Percentiles rank a stretch among this genome's conserved stretches.
These are phyloP conservation scores for Momotus momota DNA, from an alignment of 2,797 vertebrate species.

Conservation along the genomic window DNA sequence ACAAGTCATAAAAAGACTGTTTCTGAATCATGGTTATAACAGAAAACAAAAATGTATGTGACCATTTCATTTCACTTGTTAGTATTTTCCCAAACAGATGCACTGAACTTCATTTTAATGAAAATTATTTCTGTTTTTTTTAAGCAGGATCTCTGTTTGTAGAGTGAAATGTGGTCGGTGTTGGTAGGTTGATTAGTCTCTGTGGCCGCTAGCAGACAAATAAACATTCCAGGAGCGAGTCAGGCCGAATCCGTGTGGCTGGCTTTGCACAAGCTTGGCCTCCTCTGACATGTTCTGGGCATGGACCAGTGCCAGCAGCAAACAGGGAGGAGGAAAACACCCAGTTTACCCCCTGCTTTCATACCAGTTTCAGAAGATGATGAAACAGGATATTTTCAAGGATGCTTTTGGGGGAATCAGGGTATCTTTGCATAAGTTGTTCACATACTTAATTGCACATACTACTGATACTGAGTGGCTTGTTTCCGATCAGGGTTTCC, in stretches of 20 bases:
- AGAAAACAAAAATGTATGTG: background rate
- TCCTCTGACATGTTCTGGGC: accelerated
- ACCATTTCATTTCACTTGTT: background rate
- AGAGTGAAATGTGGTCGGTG: background rate
- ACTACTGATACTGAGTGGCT: background rate
- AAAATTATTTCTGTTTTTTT: background rate
- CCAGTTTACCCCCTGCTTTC: background rate
- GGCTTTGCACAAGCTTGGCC: background rate
- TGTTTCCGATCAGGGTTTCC: background rate
- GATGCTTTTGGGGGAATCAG: background rate
- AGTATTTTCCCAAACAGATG: background rate
- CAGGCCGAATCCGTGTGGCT: background rate
- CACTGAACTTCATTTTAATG: background rate
- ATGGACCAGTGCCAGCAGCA: background rate
- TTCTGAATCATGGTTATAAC: background rate
- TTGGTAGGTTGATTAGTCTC: background rate
- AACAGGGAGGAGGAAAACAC: background rate
- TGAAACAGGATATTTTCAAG: background rate
- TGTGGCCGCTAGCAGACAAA: accelerated
- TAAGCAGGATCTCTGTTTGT: background rate
- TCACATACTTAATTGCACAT: background rate
- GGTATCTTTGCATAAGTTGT: background rate
- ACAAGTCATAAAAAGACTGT: background rate
- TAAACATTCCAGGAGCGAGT: accelerated
- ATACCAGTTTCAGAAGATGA: accelerated